These are phyloP conservation scores for Sebastes nivosus DNA, from an alignment of 2,797 vertebrate genomes.

Conservation along the genomic window DNA sequence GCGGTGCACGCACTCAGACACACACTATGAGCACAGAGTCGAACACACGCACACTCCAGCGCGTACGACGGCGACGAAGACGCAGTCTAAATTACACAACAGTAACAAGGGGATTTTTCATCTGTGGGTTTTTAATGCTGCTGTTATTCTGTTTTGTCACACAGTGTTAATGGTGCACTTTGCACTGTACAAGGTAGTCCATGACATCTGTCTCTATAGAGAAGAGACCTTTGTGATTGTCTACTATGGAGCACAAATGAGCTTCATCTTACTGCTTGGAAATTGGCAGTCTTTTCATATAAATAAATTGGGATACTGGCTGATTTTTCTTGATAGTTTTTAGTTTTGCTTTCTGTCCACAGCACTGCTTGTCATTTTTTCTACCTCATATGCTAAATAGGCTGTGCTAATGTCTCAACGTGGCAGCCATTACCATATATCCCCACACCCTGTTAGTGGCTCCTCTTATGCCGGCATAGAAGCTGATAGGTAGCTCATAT, in stretches of 20 bases:
- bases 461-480: conserved; percentile 14
- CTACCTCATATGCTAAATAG: conserved; percentile 46
- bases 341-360: not conserved
- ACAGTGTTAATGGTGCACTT: conserved; percentile 20
- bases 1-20: conserved; percentile 74
- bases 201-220: conserved; percentile 21
- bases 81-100: conserved; percentile 54
- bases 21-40: conserved; percentile 65
- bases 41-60: conserved; percentile 42
- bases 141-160: conserved; percentile 27
- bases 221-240: not conserved
- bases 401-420: conserved; percentile 37
- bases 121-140: conserved; percentile 17
- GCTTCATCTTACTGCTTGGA: not conserved
- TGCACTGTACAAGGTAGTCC: not conserved
- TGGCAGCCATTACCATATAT: conserved; percentile 56
- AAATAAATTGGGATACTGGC: not conserved
- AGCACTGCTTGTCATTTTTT: conserved; percentile 17
- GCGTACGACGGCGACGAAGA: conserved; percentile 42
- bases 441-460: conserved; percentile 37
- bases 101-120: conserved; percentile 9
- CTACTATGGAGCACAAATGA: not conserved
- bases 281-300: not conserved
- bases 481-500: conserved; percentile 53
- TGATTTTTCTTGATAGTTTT: not conserved